A percentile compares a stretch with the other conserved stretches of the same genome.
phyloP scores from a whole-genome alignment of 1,140 invertebrate species.

The Zophobas atratus region DNA sequence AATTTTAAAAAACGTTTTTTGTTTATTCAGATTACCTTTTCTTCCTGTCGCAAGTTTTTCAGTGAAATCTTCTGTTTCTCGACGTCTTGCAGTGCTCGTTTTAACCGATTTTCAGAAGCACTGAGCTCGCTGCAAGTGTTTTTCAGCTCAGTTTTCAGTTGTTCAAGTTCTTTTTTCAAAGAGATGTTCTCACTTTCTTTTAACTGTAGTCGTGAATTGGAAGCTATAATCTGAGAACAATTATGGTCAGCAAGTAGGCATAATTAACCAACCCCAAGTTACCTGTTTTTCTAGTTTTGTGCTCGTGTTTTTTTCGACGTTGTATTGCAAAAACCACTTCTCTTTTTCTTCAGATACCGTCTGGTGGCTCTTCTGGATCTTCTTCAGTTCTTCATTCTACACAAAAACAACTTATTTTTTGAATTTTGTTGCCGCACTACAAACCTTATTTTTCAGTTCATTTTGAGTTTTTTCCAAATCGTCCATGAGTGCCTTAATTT shows the following conservation, averaged over 20 bases:
- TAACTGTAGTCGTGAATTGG: constrained; percentile 65
- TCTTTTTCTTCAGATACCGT: constrained; percentile 66
- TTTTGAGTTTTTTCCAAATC: constrained; percentile 66
- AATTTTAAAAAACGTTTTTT: constrained; percentile 10
- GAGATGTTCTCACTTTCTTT: constrained; percentile 67
- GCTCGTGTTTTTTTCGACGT: constrained; percentile 62
- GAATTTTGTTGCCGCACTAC: constrained; percentile 2
- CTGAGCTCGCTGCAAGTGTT: constrained; percentile 63
- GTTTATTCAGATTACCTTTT: constrained; percentile 66
- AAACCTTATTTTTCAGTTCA: constrained; percentile 68
- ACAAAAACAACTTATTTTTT: neutral
- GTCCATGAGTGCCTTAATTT: constrained; percentile 68
- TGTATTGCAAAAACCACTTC: constrained; percentile 66
- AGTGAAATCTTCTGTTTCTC: constrained; percentile 68
- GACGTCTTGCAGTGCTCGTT: constrained; percentile 69
- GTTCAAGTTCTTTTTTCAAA: constrained; percentile 71
- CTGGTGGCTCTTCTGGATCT: constrained; percentile 68
- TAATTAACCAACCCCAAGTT: constrained; percentile 54
- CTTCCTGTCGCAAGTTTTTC: constrained; percentile 68
- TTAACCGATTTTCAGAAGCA: constrained; percentile 67
- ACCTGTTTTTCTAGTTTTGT: constrained; percentile 68
- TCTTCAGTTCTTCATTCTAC: constrained; percentile 66
- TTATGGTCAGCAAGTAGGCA: neutral
- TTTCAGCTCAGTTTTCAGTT: constrained; percentile 69
- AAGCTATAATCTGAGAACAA: constrained; percentile 51